Base-by-base conservation (phyloP, 2,113 vertebrate species). In the Charina bottae region DNA sequence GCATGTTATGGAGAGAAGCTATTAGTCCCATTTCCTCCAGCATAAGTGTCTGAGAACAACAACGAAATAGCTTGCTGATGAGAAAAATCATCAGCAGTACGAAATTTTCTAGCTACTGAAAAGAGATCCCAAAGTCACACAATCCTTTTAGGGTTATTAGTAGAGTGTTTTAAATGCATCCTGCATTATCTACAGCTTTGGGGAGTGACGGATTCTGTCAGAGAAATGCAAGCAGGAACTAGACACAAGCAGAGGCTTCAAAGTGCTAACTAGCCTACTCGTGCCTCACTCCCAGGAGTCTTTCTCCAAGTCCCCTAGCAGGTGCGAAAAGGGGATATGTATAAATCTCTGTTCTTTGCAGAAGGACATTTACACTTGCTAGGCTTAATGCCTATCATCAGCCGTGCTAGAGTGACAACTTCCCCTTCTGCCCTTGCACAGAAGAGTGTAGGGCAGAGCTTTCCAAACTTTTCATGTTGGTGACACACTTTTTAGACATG, bases 21-120 rank as follows among this genome's bases (percentile, higher is more conserved):
- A 91, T 88, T 83, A 88, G 64, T 49, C 55, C 59, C 37, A 33
- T 49, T 91, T 91, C 56, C 28, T 88, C 53, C 54, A 83, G 62
- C 55, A 15, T n/a, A 90, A 90, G 28, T 90, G 56, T 58, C 60
- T 88, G 54, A 91, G 24, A 58, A 88, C 10, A 58, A 26, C 10
- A 58, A 26, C 37, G 58, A 91, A 86, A 54, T 2, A 53, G 12
- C 53, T 86, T 83, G 54, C 64, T 19, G 53, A 58, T 33, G 24
- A 59, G 26, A 85, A 90, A 60, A 53, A 53, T 46, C 46, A 90
- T 90, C 24, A 58, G 55, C 54, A 91, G 49, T 49, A 15, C 88
- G 85, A 64, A 88, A 85, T 88, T 59, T 87, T 78, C 23, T 58
- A 58, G 58, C 37, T 78, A 78, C 21, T 58, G 37, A 28, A 42